These are phyloP conservation scores for Lysiphlebus fabarum DNA, from an alignment of 1,140 invertebrate species.

Conservation along the genomic window DNA sequence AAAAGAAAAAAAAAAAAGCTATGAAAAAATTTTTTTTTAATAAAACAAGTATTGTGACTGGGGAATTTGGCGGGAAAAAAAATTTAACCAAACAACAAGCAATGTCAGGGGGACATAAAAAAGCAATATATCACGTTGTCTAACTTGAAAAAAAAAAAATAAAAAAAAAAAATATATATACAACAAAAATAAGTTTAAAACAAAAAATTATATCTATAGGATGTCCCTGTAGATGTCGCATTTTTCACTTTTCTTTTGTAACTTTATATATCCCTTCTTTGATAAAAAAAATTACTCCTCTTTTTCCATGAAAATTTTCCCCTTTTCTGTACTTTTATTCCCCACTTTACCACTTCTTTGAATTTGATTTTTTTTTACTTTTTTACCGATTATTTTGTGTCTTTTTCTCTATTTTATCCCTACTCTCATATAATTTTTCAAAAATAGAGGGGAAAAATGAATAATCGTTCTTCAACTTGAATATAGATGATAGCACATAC, in stretches of 20 bases:
- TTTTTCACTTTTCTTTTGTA: no score
- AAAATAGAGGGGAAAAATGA: background rate
- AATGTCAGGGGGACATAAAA: background rate
- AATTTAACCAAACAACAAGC: constrained; percentile 45
- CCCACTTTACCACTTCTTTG: constrained; percentile 4
- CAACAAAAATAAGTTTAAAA: constrained; percentile 14
- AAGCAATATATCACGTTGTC: constrained; percentile 50
- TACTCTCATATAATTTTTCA: background rate
- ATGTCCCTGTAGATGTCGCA: no score
- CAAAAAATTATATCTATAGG: background rate
- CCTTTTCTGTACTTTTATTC: no score
- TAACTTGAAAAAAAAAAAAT: constrained; percentile 28
- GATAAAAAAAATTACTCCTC: no score
- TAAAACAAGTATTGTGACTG: constrained; percentile 22
- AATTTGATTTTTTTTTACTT: background rate
- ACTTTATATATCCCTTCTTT: no score
- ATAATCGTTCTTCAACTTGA: background rate
- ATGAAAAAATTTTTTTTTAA: no score
- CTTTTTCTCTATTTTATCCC: background rate
- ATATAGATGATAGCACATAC: background rate
- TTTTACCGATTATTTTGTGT: background rate
- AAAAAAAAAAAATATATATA: constrained; percentile 31
- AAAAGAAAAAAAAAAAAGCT: no score
- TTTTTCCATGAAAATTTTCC: no score
- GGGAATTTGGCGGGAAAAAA: constrained; percentile 52